Conservation (phyloP, 2,113 vertebrate species). For the Alaudala cheleensis region DNA sequence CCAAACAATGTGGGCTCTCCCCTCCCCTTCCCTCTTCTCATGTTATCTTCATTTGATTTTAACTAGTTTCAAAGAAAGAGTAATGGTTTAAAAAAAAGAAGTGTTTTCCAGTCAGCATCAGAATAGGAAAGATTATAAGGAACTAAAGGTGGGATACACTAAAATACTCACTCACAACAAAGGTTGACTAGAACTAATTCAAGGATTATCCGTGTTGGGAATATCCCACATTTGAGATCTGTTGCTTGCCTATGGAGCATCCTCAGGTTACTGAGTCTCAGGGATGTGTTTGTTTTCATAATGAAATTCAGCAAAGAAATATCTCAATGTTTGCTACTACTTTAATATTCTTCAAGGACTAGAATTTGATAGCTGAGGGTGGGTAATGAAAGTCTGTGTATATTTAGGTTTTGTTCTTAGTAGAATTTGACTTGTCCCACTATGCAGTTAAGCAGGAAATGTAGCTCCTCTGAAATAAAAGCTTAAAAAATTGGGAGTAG, state of each 20-base stretch:
- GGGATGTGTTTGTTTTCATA: conserved; percentile 4
- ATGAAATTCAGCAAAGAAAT: conserved; percentile 60
- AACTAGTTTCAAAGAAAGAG: background rate
- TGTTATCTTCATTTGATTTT: background rate
- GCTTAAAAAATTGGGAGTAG: conserved; percentile 28
- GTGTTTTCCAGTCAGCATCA: background rate
- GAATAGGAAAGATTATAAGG: background rate
- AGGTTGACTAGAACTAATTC: background rate
- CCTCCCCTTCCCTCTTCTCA: background rate
- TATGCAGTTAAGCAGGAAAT: conserved; percentile 55
- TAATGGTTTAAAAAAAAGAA: background rate
- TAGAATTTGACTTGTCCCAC: conserved; percentile 36
- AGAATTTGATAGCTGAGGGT: background rate
- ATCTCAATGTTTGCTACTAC: conserved; percentile 38
- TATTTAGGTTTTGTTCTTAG: conserved; percentile 67
- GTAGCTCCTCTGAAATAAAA: conserved; percentile 43
- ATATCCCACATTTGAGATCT: background rate
- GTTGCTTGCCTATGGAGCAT: background rate
- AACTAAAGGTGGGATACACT: background rate
- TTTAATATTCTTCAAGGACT: conserved; percentile 50
- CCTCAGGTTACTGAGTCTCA: conserved; percentile 8
- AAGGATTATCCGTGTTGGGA: background rate
- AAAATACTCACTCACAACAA: background rate
- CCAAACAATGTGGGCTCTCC: fast-evolving
- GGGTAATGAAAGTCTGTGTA: conserved; percentile 53